Conservation (phyloP, 1,140 invertebrate genomes). For the Littorina saxatilis region DNA sequence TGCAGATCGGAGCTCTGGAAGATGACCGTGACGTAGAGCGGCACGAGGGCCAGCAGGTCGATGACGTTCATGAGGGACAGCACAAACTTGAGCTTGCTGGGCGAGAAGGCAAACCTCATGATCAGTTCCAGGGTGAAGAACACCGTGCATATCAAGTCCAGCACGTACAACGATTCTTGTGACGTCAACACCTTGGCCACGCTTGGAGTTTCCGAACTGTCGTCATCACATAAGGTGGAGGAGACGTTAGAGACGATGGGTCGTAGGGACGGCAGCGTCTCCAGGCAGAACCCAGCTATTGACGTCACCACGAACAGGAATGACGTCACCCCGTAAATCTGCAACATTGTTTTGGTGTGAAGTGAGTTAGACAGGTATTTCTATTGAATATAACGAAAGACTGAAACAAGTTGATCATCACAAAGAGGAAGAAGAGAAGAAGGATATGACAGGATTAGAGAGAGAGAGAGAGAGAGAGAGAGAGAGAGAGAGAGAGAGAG, state of each 20-base stretch:
- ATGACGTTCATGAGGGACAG: constrained; percentile 76
- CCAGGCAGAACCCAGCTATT: constrained; percentile 93
- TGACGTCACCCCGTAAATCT: constrained; percentile 89
- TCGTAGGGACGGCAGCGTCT: constrained; percentile 90
- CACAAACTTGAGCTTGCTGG: constrained; percentile 75
- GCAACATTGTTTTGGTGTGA: constrained; percentile 5
- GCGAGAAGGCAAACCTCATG: constrained; percentile 74
- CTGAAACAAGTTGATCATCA: not conserved
- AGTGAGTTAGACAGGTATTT: not conserved
- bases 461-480: not conserved
- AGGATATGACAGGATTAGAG: not conserved
- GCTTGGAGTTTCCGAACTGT: constrained; percentile 31
- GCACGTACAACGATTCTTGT: constrained; percentile 58
- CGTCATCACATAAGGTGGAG: constrained; percentile 33
- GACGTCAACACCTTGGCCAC: constrained; percentile 52
- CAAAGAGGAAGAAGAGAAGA: not conserved
- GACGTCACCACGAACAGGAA: constrained; percentile 94
- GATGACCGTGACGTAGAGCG: constrained; percentile 73
- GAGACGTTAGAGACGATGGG: constrained; percentile 81
- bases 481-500: not conserved
- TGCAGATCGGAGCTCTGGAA: constrained; percentile 58
- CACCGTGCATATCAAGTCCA: constrained; percentile 74
- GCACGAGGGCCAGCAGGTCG: constrained; percentile 76
- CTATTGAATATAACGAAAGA: not conserved
- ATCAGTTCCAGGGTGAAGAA: constrained; percentile 77